A percentile compares a stretch with the other conserved stretches of the same genome.
Conservation (phyloP, 2,797 vertebrate genomes). For the Coreius guichenoti region DNA sequence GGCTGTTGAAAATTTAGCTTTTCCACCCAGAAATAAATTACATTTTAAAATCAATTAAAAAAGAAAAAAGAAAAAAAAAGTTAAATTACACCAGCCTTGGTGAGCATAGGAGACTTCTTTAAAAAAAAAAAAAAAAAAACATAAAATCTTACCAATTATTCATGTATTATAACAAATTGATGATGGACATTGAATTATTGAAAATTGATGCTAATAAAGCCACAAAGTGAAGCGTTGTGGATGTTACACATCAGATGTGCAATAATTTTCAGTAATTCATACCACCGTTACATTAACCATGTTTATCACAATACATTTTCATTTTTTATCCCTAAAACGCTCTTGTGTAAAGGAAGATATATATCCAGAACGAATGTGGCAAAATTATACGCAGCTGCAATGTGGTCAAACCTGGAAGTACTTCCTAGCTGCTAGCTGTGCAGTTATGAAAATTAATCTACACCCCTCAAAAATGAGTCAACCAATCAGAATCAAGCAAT, state of each 20-base stretch:
- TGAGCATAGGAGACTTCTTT: not conserved
- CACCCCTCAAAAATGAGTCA: not conserved
- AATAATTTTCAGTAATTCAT: not conserved
- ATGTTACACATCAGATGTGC: not conserved
- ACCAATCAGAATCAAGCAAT: not conserved
- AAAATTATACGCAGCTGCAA: not conserved
- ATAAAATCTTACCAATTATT: not conserved
- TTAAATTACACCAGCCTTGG: too few species aligned
- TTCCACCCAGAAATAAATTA: not conserved
- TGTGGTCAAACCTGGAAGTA: conserved; percentile 20
- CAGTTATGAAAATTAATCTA: conserved; percentile 2
- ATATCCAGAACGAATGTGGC: not conserved
- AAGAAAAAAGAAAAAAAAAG: too few species aligned
- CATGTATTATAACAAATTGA: not conserved
- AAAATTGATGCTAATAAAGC: not conserved
- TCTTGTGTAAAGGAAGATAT: not conserved
- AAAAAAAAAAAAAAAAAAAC: not conserved
- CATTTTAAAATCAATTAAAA: too few species aligned
- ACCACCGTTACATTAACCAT: not conserved
- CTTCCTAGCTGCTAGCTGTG: not conserved
- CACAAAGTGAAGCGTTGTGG: not conserved
- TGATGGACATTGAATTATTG: not conserved
- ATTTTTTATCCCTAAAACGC: not conserved
- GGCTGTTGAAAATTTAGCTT: not conserved
- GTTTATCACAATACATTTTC: not conserved